Conservation (phyloP, 2,888 invertebrate species). For the Pseudeuparius sepicola region DNA sequence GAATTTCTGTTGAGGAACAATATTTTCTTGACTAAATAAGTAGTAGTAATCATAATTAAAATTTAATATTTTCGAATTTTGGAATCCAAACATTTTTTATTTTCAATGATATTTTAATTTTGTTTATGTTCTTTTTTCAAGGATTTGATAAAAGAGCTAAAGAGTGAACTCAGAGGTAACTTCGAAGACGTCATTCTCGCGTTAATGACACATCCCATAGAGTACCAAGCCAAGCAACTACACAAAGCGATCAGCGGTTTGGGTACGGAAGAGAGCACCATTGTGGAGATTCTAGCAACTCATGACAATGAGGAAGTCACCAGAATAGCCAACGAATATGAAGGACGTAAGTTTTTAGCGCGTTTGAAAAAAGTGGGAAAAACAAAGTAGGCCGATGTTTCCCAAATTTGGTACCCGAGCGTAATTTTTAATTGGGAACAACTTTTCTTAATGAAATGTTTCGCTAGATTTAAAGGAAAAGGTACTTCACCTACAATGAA, state of each 20-base stretch:
- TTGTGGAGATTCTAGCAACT: slow-evolving; percentile 74
- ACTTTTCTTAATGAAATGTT: too few relatives aligned
- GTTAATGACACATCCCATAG: slow-evolving; percentile 71
- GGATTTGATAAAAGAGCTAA: slow-evolving; percentile 72
- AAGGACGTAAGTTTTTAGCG: slow-evolving; percentile 30
- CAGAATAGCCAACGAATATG: slow-evolving; percentile 65
- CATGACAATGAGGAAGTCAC: slow-evolving; percentile 74
- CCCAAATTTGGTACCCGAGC: too few relatives aligned
- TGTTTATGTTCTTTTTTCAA: slow-evolving; percentile 29
- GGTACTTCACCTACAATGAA: too few relatives aligned
- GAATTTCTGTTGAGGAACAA: too few relatives aligned
- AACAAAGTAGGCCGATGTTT: too few relatives aligned
- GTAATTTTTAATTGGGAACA: too few relatives aligned
- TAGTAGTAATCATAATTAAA: too few relatives aligned
- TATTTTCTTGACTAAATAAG: too few relatives aligned
- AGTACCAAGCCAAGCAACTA: slow-evolving; percentile 71
- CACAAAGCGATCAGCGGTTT: slow-evolving; percentile 63
- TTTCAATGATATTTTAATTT: slow-evolving; percentile 1
- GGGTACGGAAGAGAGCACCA: slow-evolving; percentile 63
- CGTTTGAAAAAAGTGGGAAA: too few relatives aligned
- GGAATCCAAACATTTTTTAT: too few relatives aligned
- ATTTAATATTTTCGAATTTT: too few relatives aligned
- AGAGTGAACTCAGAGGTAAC: slow-evolving; percentile 80
- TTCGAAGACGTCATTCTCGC: slow-evolving; percentile 78
- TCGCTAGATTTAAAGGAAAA: too few relatives aligned